phyloP scores from a whole-genome alignment of 2,888 invertebrate genomes.

The Ornithoptera priamus region DNA sequence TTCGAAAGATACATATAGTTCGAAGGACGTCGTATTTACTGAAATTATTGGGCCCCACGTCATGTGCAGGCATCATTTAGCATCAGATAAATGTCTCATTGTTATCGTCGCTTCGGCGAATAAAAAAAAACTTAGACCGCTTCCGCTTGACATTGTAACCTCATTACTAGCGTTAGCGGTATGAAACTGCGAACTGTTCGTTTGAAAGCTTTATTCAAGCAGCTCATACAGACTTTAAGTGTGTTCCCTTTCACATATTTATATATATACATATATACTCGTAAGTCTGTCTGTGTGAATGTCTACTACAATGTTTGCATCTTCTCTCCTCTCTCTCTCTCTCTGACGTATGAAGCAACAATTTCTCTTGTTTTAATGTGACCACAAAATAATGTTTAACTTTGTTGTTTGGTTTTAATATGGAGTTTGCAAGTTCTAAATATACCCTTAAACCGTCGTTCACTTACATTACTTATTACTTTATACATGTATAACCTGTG shows the following conservation, averaged over 20 bases:
- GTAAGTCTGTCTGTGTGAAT: conserved; percentile 23
- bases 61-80: no score
- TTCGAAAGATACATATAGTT: no score
- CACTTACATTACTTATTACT: no score
- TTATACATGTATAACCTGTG: no score
- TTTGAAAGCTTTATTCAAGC: conserved; percentile 60
- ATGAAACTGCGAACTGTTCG: conserved; percentile 56
- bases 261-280: conserved; percentile 28
- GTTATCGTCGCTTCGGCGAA: no score
- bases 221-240: conserved; percentile 33
- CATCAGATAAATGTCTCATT: no score
- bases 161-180: conserved; percentile 40
- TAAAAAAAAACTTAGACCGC: no score
- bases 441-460: no score
- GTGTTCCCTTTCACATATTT: conserved; percentile 17
- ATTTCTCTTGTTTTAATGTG: conserved; percentile 19
- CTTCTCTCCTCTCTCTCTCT: conserved; percentile 4
- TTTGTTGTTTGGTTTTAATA: neutral
- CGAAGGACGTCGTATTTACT: no score
- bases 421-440: conserved; percentile 1
- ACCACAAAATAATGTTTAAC: conserved; percentile 1
- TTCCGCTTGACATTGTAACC: conserved; percentile 22
- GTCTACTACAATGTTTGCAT: conserved; percentile 21
- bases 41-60: no score
- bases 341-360: conserved; percentile 13